Percentiles rank a stretch among this genome's conserved stretches.
phyloP scores from a whole-genome alignment of 2,888 invertebrate genomes.

The Orthosia incerta region DNA sequence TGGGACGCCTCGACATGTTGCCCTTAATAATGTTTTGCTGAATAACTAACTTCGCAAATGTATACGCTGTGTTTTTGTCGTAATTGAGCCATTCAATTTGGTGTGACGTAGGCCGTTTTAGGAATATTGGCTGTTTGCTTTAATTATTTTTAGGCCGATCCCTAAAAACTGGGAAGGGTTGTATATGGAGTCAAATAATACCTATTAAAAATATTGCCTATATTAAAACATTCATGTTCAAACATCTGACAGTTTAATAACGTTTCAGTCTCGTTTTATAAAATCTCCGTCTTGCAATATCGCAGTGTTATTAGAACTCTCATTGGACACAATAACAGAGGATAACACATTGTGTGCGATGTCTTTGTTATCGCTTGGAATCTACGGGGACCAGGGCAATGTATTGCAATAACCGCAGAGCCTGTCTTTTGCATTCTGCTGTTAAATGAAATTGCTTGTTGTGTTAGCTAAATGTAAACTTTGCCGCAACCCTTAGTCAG shows the following conservation, averaged over 20 bases:
- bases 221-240: constrained; percentile 18
- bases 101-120: constrained; percentile 49
- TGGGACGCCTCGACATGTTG: constrained; percentile 60
- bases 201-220: constrained; percentile 20
- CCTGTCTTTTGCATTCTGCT: constrained; percentile 65
- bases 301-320: constrained; percentile 46
- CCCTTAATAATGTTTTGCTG: constrained; percentile 66
- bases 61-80: constrained; percentile 58
- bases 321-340: constrained; percentile 57
- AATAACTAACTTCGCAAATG: constrained; percentile 62
- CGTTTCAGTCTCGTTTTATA: constrained; percentile 33
- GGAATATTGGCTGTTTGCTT: constrained; percentile 47
- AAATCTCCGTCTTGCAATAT: constrained; percentile 41
- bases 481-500: constrained; percentile 47
- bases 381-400: constrained; percentile 54
- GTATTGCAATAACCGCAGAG: constrained; percentile 68
- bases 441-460: constrained; percentile 70
- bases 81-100: constrained; percentile 63
- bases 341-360: constrained; percentile 55
- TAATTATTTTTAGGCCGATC: constrained; percentile 38
- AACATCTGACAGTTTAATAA: constrained; percentile 42
- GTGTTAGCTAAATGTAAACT: constrained; percentile 65
- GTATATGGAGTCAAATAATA: constrained; percentile 27
- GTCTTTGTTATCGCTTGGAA: constrained; percentile 64
- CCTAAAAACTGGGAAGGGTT: constrained; percentile 10